phyloP scores from a whole-genome alignment of 2,113 vertebrate species.

The Corvus cornix region DNA sequence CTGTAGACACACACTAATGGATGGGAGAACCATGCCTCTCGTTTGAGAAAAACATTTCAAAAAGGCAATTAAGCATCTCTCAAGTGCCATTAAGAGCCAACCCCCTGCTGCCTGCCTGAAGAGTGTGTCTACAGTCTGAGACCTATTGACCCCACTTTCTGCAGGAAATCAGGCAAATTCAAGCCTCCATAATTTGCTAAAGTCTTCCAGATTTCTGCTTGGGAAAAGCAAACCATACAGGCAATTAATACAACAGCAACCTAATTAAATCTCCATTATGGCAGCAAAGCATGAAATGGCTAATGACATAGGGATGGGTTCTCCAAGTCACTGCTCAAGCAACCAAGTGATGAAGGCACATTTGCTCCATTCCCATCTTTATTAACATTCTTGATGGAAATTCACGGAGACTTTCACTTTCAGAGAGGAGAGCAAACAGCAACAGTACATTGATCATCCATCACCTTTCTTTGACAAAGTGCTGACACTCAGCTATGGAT shows the following conservation, averaged over 20 bases:
- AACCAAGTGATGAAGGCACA: neutral
- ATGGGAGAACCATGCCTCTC: slow-evolving; percentile 55
- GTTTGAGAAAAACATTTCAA: slow-evolving; percentile 69
- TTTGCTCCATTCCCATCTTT: neutral
- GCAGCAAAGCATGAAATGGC: slow-evolving; percentile 53
- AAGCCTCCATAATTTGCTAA: slow-evolving; percentile 78
- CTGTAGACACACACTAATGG: slow-evolving; percentile 24
- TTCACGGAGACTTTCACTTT: neutral
- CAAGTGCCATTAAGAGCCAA: slow-evolving; percentile 76
- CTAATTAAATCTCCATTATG: slow-evolving; percentile 68
- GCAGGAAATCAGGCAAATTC: slow-evolving; percentile 80
- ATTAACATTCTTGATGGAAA: neutral
- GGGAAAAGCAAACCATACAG: slow-evolving; percentile 69
- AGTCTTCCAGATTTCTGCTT: slow-evolving; percentile 72
- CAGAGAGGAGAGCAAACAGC: neutral
- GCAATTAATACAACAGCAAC: slow-evolving; percentile 69
- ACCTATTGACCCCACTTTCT: slow-evolving; percentile 83
- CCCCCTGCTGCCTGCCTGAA: slow-evolving; percentile 78
- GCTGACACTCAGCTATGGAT: neutral
- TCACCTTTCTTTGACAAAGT: slow-evolving; percentile 26
- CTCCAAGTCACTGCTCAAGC: neutral
- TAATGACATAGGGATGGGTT: slow-evolving; percentile 11
- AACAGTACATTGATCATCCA: neutral
- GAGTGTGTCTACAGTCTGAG: slow-evolving; percentile 82
- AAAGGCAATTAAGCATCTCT: slow-evolving; percentile 76